Conservation (phyloP, 1,140 invertebrate genomes). For the Penaeus japonicus region DNA sequence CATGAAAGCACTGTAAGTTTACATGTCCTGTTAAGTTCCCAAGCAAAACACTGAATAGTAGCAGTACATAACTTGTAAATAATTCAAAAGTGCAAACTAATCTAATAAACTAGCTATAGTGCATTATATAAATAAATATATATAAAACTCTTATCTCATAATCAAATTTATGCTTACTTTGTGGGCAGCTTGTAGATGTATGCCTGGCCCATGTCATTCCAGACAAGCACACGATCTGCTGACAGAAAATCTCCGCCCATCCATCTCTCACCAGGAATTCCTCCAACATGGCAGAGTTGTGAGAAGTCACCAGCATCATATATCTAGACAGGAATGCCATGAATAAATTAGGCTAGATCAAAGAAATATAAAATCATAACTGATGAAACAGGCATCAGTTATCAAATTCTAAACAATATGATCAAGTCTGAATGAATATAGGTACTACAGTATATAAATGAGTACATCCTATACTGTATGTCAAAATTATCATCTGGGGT, state of each 20-base stretch:
- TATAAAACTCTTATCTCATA: neutral
- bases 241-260: conserved; percentile 93
- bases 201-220: conserved; percentile 92
- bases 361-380: neutral
- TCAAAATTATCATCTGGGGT: too few species aligned
- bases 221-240: conserved; percentile 88
- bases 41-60: too few species aligned
- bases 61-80: too few species aligned
- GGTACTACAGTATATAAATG: too few species aligned
- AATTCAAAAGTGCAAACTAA: too few species aligned
- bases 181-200: conserved; percentile 94
- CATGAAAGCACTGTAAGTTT: too few species aligned
- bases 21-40: too few species aligned
- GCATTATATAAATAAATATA: conserved; percentile 20
- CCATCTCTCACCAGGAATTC: conserved; percentile 87
- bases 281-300: conserved; percentile 84
- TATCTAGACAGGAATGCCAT: conserved; percentile 70
- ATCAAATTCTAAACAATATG: neutral
- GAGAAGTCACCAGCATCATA: conserved; percentile 93
- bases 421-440: too few species aligned
- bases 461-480: too few species aligned
- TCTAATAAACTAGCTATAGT: too few species aligned
- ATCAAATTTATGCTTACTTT: conserved; percentile 77
- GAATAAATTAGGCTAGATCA: conserved; percentile 19
- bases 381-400: neutral